These are phyloP conservation scores for Acanthornis magna DNA, from an alignment of 2,797 vertebrate species.

Conservation along the genomic window DNA sequence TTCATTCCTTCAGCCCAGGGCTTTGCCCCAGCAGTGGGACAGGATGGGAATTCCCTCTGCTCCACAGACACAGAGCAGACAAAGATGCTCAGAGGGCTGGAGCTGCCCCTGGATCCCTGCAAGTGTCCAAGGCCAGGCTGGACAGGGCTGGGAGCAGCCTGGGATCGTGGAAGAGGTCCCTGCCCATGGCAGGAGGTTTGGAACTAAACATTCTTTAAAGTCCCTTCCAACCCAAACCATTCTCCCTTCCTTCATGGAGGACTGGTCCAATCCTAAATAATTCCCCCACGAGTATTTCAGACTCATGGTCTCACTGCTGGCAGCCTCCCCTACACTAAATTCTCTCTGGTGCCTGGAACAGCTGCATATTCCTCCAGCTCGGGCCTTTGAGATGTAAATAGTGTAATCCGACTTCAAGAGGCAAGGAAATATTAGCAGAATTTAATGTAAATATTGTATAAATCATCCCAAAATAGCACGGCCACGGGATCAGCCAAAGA, in stretches of 20 bases:
- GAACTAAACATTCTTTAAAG: not conserved
- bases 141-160: not conserved
- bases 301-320: conserved; percentile 31
- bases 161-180: not conserved
- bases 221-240: not conserved
- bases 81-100: not conserved
- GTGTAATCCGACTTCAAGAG: conserved; percentile 64
- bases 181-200: not conserved
- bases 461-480: conserved; percentile 69
- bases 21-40: not conserved
- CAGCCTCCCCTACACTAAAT: conserved; percentile 17
- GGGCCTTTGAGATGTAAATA: conserved; percentile 65
- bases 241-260: not conserved
- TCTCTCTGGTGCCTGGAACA: conserved; percentile 59
- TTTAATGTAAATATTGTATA: conserved; percentile 71
- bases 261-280: not conserved
- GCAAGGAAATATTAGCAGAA: conserved; percentile 70
- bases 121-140: not conserved
- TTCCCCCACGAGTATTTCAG: not conserved
- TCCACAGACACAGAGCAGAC: not conserved
- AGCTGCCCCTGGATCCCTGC: not conserved
- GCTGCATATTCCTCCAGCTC: conserved; percentile 50
- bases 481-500: conserved; percentile 66
- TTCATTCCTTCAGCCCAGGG: not conserved
- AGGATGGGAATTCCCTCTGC: not conserved